These are phyloP conservation scores for Pollicipes pollicipes DNA, from an alignment of 1,140 invertebrate genomes.

Conservation along the genomic window DNA sequence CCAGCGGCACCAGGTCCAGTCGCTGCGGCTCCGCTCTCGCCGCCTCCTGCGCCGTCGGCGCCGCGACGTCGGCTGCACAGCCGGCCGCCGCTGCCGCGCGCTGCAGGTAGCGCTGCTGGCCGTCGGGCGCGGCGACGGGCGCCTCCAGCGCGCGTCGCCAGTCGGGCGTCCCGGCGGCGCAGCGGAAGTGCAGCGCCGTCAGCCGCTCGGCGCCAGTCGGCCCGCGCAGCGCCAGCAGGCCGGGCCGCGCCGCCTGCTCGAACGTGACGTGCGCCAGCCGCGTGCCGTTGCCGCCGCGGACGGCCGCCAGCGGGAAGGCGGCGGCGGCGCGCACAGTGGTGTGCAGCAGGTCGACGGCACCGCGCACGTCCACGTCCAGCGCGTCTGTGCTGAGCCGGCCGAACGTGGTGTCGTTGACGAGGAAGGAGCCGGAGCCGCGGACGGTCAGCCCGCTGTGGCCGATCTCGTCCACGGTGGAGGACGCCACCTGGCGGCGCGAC, in stretches of 20 bases:
- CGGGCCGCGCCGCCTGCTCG: background rate
- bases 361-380: constrained; percentile 4
- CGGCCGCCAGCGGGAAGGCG: background rate
- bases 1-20: background rate
- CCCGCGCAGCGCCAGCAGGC: background rate
- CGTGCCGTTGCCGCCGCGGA: background rate
- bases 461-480: constrained; percentile 5
- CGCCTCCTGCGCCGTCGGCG: too few relatives aligned
- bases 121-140: background rate
- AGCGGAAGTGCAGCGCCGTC: background rate
- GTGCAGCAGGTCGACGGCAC: constrained; percentile 1
- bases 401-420: constrained; percentile 8
- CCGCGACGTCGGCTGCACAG: background rate
- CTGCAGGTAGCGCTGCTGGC: background rate
- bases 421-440: constrained; percentile 2
- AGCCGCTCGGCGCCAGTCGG: background rate
- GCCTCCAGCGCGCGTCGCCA: background rate
- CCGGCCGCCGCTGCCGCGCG: too few relatives aligned
- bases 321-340: background rate
- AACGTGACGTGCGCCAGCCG: background rate
- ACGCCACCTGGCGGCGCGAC: background rate
- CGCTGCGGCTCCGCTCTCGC: too few relatives aligned
- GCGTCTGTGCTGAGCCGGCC: background rate
- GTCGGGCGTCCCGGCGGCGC: too few relatives aligned
- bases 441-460: constrained; percentile 1